phyloP scores from a whole-genome alignment of 2,888 invertebrate species.

The Vesta saturnalis region DNA sequence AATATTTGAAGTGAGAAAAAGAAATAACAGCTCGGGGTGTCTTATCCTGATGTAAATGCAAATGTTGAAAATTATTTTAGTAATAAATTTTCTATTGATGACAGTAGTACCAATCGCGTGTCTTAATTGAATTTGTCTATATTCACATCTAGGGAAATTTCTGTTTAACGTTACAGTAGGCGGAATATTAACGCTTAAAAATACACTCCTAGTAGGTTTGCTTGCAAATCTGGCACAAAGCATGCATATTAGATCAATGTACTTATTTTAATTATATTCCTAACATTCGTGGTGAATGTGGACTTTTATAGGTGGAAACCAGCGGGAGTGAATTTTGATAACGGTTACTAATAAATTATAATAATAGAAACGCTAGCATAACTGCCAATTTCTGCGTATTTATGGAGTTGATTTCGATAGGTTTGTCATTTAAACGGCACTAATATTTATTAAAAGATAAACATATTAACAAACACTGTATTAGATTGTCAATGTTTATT shows the following conservation, averaged over 20 bases:
- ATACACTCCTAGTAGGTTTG: background rate
- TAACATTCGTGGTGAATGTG: background rate
- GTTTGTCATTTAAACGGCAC: too few relatives aligned
- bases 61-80: background rate
- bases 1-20: background rate
- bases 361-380: too few relatives aligned
- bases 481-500: too few relatives aligned
- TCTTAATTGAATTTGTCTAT: slow-evolving; percentile 23
- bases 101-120: slow-evolving; percentile 15
- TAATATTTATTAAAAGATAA: too few relatives aligned
- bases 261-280: background rate
- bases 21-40: too few relatives aligned
- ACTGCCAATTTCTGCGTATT: too few relatives aligned
- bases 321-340: too few relatives aligned
- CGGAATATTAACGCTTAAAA: slow-evolving; percentile 19
- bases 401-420: too few relatives aligned
- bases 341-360: too few relatives aligned
- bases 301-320: background rate
- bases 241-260: slow-evolving; percentile 9
- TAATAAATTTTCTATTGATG: slow-evolving; percentile 13
- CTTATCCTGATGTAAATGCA: background rate
- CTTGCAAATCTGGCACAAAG: background rate
- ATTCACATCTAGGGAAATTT: slow-evolving; percentile 18
- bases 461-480: too few relatives aligned
- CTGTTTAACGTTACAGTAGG: slow-evolving; percentile 7